A percentile compares a stretch with the other conserved stretches of the same genome.
phyloP scores from a whole-genome alignment of 2,888 invertebrate genomes.

The Vesta saturnalis region DNA sequence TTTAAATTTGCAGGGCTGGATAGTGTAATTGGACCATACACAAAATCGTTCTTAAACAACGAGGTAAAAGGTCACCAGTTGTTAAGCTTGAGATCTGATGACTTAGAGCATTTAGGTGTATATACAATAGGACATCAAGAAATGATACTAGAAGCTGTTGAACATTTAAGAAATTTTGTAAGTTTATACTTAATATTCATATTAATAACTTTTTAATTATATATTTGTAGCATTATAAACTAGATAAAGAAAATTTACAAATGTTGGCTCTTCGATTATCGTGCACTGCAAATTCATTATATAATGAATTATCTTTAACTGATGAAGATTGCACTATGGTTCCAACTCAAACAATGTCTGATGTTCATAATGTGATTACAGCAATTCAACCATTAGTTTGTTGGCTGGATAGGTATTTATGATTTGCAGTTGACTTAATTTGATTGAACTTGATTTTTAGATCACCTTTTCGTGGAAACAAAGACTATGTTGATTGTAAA shows the following conservation, averaged over 20 bases:
- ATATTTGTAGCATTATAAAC: conserved; percentile 82
- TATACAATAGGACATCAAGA: conserved; percentile 92
- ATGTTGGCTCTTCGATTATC: conserved; percentile 85
- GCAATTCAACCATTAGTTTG: conserved; percentile 88
- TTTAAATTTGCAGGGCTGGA: conserved; percentile 79
- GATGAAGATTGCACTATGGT: conserved; percentile 67
- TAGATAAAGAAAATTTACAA: conserved; percentile 92
- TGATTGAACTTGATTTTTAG: conserved; percentile 48
- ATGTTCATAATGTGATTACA: conserved; percentile 85
- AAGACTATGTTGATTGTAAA: conserved; percentile 77
- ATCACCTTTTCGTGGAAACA: conserved; percentile 71
- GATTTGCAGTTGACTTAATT: not conserved
- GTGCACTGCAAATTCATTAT: conserved; percentile 81
- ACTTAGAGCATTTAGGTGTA: conserved; percentile 88
- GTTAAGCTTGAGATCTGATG: conserved; percentile 86
- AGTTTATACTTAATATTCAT: conserved; percentile 57
- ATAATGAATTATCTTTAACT: conserved; percentile 72
- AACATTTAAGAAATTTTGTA: conserved; percentile 89
- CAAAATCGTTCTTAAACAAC: conserved; percentile 81
- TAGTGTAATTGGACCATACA: conserved; percentile 81
- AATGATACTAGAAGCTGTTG: conserved; percentile 90
- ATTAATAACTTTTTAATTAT: conserved; percentile 26
- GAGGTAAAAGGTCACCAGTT: conserved; percentile 85
- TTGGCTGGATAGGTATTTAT: conserved; percentile 85
- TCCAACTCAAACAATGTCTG: conserved; percentile 82